Percentiles rank a stretch among this genome's conserved stretches.
Evolutionary conservation across 1,140 invertebrate species (phyloP).

Genomic region (Drosophila kanapiae): DNA sequence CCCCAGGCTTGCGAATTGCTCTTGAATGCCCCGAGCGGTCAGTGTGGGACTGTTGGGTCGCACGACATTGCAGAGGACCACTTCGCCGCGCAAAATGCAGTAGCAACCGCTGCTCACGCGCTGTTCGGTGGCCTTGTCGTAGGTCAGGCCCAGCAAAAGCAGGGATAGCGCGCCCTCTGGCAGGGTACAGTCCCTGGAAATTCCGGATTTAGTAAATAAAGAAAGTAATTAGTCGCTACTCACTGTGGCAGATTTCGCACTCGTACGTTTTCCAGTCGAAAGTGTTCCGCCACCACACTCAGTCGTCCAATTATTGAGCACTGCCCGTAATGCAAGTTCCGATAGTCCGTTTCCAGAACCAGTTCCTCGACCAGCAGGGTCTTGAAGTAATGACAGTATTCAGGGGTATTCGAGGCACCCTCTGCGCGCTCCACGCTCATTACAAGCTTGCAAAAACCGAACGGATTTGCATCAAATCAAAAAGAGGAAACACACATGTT

Average conservation of each 20-base stretch:
- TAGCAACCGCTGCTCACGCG: constrained; percentile 39
- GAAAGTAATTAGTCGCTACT: background rate
- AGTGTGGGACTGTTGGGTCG: constrained; percentile 23
- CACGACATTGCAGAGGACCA: constrained; percentile 54
- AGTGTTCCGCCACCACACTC: constrained; percentile 14
- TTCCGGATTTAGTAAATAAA: background rate
- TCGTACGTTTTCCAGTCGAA: constrained; percentile 60
- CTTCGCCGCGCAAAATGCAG: constrained; percentile 68
- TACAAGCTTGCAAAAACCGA: constrained; percentile 2
- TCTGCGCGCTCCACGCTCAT: constrained; percentile 25
- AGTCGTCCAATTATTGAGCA: constrained; percentile 68
- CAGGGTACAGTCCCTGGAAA: constrained; percentile 44
- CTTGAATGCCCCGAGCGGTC: constrained; percentile 44
- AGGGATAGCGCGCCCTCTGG: constrained; percentile 55
- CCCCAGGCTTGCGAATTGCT: constrained; percentile 24
- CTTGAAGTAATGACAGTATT: constrained; percentile 64
- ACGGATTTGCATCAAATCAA: background rate
- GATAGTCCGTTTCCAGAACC: constrained; percentile 53
- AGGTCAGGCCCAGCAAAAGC: constrained; percentile 50
- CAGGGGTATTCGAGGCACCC: constrained; percentile 13
- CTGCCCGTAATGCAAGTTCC: constrained; percentile 64
- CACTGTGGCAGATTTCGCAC: constrained; percentile 58
- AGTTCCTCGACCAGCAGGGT: constrained; percentile 69
- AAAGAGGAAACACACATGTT: background rate
- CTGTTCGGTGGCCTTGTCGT: constrained; percentile 15